These are phyloP conservation scores for Nycticorax nycticorax DNA, from an alignment of 2,113 vertebrate species.

Conservation along the genomic window DNA sequence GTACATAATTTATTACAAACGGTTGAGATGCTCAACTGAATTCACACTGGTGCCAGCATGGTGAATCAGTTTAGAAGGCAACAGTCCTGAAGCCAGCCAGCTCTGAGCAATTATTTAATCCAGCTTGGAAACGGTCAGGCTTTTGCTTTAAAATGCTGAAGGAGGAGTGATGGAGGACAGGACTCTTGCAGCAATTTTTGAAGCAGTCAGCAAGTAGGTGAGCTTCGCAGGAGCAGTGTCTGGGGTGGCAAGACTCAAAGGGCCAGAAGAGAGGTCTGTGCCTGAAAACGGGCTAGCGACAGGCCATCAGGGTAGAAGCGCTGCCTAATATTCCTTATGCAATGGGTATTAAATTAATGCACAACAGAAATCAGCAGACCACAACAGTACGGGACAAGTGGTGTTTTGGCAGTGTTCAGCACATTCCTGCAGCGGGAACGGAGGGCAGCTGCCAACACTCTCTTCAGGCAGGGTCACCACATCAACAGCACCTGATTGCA, in stretches of 20 bases:
- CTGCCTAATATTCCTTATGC: background rate
- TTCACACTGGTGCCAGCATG: accelerated
- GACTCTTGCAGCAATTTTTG: background rate
- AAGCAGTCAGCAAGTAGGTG: background rate
- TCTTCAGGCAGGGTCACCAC: background rate
- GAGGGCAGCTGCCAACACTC: constrained; percentile 20
- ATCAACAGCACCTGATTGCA: background rate
- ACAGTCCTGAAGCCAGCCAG: background rate
- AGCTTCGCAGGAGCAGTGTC: background rate
- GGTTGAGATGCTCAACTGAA: background rate
- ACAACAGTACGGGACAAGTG: background rate
- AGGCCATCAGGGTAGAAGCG: background rate
- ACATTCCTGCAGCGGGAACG: background rate
- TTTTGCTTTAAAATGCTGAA: background rate
- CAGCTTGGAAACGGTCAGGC: background rate
- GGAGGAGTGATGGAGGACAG: background rate
- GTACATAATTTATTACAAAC: background rate
- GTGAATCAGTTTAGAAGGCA: background rate
- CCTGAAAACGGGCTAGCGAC: background rate
- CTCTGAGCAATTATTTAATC: background rate
- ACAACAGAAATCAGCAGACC: background rate
- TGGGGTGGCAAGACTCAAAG: background rate
- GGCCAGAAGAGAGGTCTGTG: background rate
- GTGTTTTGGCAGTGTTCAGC: background rate
- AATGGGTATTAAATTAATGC: background rate